Evolutionary conservation across 2,113 vertebrate genomes (phyloP).

Genomic region (Calcarius ornatus): DNA sequence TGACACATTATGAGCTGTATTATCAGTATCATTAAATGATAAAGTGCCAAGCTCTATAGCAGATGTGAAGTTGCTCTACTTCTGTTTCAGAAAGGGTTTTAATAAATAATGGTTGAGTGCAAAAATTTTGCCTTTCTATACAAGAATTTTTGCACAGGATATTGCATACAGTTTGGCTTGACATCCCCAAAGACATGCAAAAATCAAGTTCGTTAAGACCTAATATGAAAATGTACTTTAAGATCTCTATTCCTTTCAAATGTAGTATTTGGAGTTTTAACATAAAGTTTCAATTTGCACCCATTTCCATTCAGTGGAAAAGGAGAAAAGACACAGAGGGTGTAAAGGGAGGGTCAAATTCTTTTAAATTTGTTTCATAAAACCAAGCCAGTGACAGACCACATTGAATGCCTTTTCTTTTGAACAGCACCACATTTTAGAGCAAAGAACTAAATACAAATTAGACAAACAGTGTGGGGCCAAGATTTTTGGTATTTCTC

Average conservation of each 20-base stretch:
- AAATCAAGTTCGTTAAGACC: neutral
- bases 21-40: neutral
- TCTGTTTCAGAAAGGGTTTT: neutral
- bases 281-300: neutral
- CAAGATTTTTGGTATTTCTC: neutral
- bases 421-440: neutral
- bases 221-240: neutral
- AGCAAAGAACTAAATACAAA: neutral
- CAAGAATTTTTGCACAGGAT: neutral
- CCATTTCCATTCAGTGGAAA: neutral
- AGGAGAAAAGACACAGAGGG: fast-evolving
- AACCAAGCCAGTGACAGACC: neutral
- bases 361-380: neutral
- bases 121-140: neutral
- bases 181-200: neutral
- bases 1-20: neutral
- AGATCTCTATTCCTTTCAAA: neutral
- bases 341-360: neutral
- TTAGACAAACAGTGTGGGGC: neutral
- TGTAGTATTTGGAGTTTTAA: neutral
- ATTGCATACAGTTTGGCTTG: neutral
- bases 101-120: neutral
- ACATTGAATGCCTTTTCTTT: neutral
- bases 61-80: neutral
- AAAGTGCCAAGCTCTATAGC: neutral